Percentiles rank a stretch among this genome's conserved stretches.
Evolutionary conservation across 2,113 vertebrate species (phyloP).

Genomic region (Ailurus styani): DNA sequence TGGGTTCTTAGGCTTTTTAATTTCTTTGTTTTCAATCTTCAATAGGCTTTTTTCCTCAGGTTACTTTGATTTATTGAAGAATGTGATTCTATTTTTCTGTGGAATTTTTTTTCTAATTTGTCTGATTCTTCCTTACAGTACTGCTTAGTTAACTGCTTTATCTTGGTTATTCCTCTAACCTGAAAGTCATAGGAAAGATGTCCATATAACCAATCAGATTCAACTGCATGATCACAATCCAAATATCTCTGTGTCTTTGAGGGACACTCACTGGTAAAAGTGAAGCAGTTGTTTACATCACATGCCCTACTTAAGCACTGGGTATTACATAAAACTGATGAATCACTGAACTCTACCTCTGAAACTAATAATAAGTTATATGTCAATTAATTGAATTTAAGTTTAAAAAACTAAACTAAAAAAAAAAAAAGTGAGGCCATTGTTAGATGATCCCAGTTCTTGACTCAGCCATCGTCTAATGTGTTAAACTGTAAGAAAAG

Average conservation of each 20-base stretch:
- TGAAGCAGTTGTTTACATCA: not conserved
- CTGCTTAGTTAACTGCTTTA: not conserved
- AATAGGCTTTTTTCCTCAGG: not conserved
- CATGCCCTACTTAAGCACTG: no score
- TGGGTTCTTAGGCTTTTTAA: not conserved
- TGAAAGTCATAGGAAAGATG: not conserved
- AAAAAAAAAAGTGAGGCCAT: not conserved
- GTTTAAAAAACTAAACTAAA: no score
- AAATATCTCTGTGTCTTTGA: not conserved
- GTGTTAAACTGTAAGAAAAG: not conserved
- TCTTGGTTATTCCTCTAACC: not conserved
- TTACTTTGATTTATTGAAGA: not conserved
- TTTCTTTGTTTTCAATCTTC: not conserved
- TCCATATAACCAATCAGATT: not conserved
- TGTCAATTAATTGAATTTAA: no score
- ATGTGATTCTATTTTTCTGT: not conserved
- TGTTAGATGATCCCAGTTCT: not conserved
- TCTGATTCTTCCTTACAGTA: not conserved
- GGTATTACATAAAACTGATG: no score
- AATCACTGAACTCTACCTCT: no score
- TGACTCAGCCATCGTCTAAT: not conserved
- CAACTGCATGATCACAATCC: not conserved
- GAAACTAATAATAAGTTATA: no score
- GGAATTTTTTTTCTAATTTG: not conserved
- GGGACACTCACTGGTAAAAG: not conserved